Evolutionary conservation across 1,140 invertebrate species (phyloP).

Genomic region (Liolophura sinensis): DNA sequence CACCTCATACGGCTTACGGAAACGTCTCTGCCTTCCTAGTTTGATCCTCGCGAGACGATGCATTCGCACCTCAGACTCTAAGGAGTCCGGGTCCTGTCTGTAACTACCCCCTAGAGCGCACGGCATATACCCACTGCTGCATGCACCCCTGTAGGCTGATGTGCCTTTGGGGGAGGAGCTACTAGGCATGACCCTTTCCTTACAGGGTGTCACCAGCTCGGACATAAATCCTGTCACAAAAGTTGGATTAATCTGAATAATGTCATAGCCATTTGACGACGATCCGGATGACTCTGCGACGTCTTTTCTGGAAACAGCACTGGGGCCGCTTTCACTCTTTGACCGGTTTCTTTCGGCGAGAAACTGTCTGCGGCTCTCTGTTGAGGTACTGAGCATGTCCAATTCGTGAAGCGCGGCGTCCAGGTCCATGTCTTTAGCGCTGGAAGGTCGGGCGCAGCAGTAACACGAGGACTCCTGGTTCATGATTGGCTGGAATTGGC

Average conservation of each 20-base stretch:
- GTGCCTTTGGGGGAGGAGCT: background rate
- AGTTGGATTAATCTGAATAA: constrained; percentile 44
- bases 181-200: background rate
- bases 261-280: constrained; percentile 25
- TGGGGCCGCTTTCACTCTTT: background rate
- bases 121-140: constrained; percentile 6
- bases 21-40: constrained; percentile 26
- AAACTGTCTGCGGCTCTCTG: constrained; percentile 41
- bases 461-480: constrained; percentile 16
- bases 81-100: constrained; percentile 10
- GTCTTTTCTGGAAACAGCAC: constrained; percentile 14
- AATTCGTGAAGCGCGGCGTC: constrained; percentile 47
- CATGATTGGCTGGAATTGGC: too few species aligned
- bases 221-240: constrained; percentile 40
- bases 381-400: constrained; percentile 45
- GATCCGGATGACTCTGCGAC: background rate
- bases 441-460: constrained; percentile 17
- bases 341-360: constrained; percentile 13
- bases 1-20: constrained; percentile 45
- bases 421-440: constrained; percentile 33
- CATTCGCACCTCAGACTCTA: constrained; percentile 11
- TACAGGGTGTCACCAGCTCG: constrained; percentile 3
- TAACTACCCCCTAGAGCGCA: constrained; percentile 6
- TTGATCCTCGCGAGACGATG: constrained; percentile 24
- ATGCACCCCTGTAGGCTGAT: constrained; percentile 5